Percentiles rank a stretch among this genome's conserved stretches.
Conservation (phyloP, 1,140 invertebrate genomes). For the Lepidurus couesii region DNA sequence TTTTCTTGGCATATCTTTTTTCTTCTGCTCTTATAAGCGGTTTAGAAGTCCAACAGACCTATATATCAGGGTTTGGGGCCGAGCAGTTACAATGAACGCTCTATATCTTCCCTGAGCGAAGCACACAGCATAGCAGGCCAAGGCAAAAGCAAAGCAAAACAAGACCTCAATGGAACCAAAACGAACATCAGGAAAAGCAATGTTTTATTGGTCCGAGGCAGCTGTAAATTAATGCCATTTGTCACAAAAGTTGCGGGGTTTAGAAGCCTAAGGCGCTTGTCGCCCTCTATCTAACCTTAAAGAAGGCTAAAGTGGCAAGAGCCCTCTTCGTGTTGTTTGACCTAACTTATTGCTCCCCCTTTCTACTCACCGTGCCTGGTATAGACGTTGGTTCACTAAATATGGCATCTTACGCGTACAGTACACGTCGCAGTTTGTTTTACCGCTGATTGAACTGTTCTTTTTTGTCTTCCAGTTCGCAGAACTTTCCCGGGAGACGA, state of each 20-base stretch:
- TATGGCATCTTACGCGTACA: too few relatives aligned
- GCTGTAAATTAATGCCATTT: constrained; percentile 19
- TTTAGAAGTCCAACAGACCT: neutral
- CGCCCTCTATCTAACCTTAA: constrained; percentile 19
- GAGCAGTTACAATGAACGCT: neutral
- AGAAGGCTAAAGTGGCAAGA: neutral
- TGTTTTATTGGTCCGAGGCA: neutral
- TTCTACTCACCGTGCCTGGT: too few relatives aligned
- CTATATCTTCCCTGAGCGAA: constrained; percentile 3
- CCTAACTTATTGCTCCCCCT: too few relatives aligned
- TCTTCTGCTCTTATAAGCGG: neutral
- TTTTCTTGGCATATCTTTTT: neutral
- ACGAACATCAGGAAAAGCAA: neutral
- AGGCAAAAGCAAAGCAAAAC: neutral
- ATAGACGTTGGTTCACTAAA: too few relatives aligned
- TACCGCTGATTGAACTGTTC: neutral
- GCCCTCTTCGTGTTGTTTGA: neutral
- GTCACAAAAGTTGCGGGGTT: constrained; percentile 9
- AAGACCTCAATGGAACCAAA: neutral
- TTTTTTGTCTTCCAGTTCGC: neutral
- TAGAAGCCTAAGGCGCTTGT: constrained; percentile 17
- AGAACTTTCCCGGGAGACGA: neutral
- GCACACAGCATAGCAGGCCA: neutral
- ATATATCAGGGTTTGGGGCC: neutral
- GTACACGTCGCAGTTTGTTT: too few relatives aligned